Evolutionary conservation across 2,797 vertebrate species (phyloP).

Genomic region (Centropyge bicolor): DNA sequence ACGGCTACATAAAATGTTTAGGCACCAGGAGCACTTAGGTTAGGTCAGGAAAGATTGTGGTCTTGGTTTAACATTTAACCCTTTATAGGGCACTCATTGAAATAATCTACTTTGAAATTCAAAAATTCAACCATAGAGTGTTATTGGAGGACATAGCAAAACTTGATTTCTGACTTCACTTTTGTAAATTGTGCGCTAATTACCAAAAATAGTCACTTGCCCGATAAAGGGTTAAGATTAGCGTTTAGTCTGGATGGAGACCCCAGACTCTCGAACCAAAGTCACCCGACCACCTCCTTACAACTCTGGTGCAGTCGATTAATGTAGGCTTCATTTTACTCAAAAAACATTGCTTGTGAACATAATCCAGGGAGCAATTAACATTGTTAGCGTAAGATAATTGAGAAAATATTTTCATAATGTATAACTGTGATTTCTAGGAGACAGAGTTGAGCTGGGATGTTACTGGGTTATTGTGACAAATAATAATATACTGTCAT

Average conservation of each 20-base stretch:
- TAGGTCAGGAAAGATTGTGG: background rate
- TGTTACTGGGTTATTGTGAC: background rate
- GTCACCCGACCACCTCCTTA: background rate
- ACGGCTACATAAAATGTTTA: background rate
- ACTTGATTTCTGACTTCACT: no score
- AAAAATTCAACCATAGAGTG: no score
- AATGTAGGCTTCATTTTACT: background rate
- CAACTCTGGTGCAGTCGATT: background rate
- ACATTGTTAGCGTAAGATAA: background rate
- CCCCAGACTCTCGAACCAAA: background rate
- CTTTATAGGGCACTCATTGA: no score
- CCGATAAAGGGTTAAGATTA: no score
- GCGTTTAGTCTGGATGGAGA: background rate
- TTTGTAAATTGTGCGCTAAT: no score
- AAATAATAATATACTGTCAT: background rate
- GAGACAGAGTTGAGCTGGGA: background rate
- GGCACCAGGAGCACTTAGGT: background rate
- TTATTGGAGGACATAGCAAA: no score
- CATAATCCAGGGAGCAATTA: background rate
- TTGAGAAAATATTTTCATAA: background rate
- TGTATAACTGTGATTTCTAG: background rate
- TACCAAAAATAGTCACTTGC: no score
- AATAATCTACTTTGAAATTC: no score
- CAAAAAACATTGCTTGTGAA: background rate
- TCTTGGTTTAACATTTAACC: background rate